Percentiles rank a stretch among this genome's conserved stretches.
phyloP scores from a whole-genome alignment of 2,888 invertebrate genomes.

The Glaucopsyche alexis region DNA sequence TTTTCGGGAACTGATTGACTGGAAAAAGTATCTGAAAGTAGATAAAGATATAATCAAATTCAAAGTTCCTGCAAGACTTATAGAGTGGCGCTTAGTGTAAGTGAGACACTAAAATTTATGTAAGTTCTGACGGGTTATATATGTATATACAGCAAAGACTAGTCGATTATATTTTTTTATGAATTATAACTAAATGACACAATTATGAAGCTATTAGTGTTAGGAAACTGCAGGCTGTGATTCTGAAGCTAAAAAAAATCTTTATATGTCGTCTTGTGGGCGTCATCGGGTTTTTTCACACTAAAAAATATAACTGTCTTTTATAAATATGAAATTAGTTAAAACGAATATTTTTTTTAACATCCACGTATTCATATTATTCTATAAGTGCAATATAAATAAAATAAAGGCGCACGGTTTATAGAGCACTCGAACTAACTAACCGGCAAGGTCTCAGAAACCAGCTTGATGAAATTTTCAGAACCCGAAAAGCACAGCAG shows the following conservation, averaged over 20 bases:
- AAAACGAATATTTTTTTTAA: neutral
- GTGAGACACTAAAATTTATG: no score
- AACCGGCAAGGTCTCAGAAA: no score
- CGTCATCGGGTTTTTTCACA: constrained; percentile 6
- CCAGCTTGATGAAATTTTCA: constrained; percentile 14
- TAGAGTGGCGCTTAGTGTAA: no score
- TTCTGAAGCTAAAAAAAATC: no score
- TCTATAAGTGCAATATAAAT: neutral
- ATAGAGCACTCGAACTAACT: constrained; percentile 12
- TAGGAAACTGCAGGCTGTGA: no score
- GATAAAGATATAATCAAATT: neutral
- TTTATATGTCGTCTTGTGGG: constrained; percentile 1
- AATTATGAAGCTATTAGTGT: no score
- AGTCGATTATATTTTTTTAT: neutral
- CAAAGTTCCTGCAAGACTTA: constrained; percentile 8
- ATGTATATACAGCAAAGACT: neutral
- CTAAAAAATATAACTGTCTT: constrained; percentile 3
- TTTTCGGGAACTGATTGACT: neutral
- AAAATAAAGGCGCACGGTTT: neutral
- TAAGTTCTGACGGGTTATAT: no score
- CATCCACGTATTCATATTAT: constrained; percentile 14
- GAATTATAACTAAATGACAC: no score
- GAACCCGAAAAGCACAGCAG: constrained; percentile 6
- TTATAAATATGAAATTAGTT: constrained; percentile 10
- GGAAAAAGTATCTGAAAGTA: constrained; percentile 6